A percentile compares a stretch with the other conserved stretches of the same genome.
phyloP scores from a whole-genome alignment of 2,888 invertebrate species.

The Sclerodermus sp. region DNA sequence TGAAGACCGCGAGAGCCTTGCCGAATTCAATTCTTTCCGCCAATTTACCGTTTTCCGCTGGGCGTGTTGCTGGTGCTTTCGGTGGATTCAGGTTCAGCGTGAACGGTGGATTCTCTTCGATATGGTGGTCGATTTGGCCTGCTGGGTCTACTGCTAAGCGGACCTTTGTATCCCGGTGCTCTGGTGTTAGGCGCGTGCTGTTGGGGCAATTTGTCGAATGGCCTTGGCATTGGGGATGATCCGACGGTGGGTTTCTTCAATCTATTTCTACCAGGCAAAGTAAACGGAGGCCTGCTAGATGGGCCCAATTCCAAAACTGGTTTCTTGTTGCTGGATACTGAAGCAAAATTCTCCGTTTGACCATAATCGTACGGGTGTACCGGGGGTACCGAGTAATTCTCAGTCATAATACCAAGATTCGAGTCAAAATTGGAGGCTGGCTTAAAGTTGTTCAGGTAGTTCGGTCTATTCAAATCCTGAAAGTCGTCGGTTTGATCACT shows the following conservation, averaged over 20 bases:
- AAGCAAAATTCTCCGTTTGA: background rate
- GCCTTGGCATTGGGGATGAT: slow-evolving; percentile 29
- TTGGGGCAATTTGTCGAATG: slow-evolving; percentile 52
- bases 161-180: slow-evolving; percentile 53
- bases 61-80: slow-evolving; percentile 30
- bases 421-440: slow-evolving; percentile 27
- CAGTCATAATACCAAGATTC: slow-evolving; percentile 25
- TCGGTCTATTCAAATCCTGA: slow-evolving; percentile 24
- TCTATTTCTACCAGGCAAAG: slow-evolving; percentile 35
- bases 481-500: slow-evolving; percentile 37
- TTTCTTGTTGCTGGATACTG: slow-evolving; percentile 34
- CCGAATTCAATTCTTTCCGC: no score
- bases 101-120: slow-evolving; percentile 44
- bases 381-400: background rate
- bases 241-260: slow-evolving; percentile 38
- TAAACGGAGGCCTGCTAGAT: slow-evolving; percentile 37
- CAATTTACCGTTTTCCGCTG: slow-evolving; percentile 15
- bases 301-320: slow-evolving; percentile 20
- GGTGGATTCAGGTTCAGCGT: slow-evolving; percentile 25
- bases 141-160: slow-evolving; percentile 32
- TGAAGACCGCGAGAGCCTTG: no score
- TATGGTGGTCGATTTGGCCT: slow-evolving; percentile 47
- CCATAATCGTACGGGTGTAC: background rate
- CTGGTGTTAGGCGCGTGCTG: slow-evolving; percentile 55
- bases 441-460: slow-evolving; percentile 33